Evolutionary conservation across 2,113 vertebrate species (phyloP).

Genomic region (Myotis davidii): DNA sequence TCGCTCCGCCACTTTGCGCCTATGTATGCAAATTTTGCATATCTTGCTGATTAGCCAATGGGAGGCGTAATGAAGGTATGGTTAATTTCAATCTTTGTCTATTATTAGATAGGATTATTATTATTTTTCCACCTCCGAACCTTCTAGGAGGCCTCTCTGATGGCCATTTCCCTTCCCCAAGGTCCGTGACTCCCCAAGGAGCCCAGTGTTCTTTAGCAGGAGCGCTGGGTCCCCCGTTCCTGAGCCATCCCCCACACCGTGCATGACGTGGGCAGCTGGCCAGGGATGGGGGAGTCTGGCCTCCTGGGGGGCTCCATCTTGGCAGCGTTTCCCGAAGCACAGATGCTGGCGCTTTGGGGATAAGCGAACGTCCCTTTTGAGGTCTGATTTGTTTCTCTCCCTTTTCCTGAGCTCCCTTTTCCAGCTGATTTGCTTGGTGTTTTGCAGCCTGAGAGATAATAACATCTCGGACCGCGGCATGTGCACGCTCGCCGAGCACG

Average conservation of each 20-base stretch:
- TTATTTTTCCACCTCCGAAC: not conserved
- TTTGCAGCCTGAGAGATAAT: conserved; percentile 89
- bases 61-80: no score
- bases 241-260: not conserved
- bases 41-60: no score
- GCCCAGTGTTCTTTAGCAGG: not conserved
- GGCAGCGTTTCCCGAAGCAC: not conserved
- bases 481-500: conserved; percentile 85
- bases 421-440: not conserved
- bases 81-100: no score
- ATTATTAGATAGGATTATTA: no score
- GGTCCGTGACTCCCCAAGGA: not conserved
- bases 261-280: fast-evolving
- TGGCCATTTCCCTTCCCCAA: not conserved
- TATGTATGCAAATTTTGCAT: no score
- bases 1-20: no score
- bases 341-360: not conserved
- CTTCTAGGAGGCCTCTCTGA: not conserved
- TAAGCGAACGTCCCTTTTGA: not conserved
- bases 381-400: not conserved
- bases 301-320: not conserved
- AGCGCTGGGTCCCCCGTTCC: not conserved
- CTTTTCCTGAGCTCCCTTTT: not conserved
- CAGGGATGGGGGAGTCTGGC: not conserved
- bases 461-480: conserved; percentile 90